Evolutionary conservation across 2,113 vertebrate species (phyloP), one percentile per base, ranked within the genome.

Genomic region (Labeo rohita): DNA sequence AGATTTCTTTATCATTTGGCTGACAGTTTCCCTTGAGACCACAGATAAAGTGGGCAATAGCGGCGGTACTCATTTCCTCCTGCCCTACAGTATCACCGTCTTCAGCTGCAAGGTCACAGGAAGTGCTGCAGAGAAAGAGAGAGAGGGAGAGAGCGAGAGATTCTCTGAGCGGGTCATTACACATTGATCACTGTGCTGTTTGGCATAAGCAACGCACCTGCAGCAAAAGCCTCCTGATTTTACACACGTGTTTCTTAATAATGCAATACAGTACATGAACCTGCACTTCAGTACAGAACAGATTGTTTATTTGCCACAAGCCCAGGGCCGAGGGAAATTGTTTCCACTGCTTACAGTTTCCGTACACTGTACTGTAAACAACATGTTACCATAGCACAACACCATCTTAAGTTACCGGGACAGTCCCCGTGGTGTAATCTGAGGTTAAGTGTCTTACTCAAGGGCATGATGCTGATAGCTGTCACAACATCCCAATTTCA

Each of bases 61-160:
- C 16, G 39, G 34, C 2, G 50, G 80, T 15, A 36, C 66, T 87
- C 74, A 36, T 75, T 80, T 84, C 61, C 79, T 85, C 18, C 80
- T 63, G 54, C 54, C 56, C 54, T 65, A 79, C 56, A 59, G 83
- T 75, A 84, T 82, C 83, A 68, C 76, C 75, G 52, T 52, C 59
- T 84, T 75, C 75, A 72, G 52, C 87, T 88, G 86, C 88, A 89
- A 87, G 88, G 89, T 90, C 86, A 89, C 21, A 43, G 80, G 23
- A 61, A 70, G 65, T 65, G 61, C 76, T 84, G 80, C 68, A 83
- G 76, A 86, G 75, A 76, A 61, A 73, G 73, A 63, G 39, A 54
- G 52, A 36, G 23, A 50, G 52, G 54, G 80, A 83, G 73, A 66
- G 80, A 39, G 80, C 39, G 73, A 78, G 50, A 18, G 76, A 56